Evolutionary conservation across 2,888 invertebrate species (phyloP).

Genomic region (Coelopa pilipes): DNA sequence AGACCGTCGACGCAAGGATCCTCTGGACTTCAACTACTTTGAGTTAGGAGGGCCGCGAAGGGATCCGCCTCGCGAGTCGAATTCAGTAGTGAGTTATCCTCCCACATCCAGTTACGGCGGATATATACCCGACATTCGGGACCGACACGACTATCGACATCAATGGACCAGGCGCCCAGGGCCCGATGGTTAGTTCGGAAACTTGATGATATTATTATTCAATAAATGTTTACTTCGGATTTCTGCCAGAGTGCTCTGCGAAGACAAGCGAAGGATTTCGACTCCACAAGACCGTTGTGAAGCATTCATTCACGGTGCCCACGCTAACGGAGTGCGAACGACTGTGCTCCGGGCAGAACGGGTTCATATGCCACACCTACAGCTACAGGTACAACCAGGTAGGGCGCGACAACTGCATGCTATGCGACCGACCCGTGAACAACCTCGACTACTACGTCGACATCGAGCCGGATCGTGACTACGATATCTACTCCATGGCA

Average conservation of each 20-base stretch:
- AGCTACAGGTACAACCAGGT: constrained; percentile 73
- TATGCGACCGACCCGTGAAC: constrained; percentile 78
- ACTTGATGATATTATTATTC: not conserved
- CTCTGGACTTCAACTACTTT: constrained; percentile 65
- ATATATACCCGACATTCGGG: constrained; percentile 50
- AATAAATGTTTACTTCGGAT: not conserved
- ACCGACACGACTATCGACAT: constrained; percentile 61
- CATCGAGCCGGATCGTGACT: constrained; percentile 77
- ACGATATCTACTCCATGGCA: constrained; percentile 82
- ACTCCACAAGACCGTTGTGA: constrained; percentile 75
- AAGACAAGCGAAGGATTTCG: constrained; percentile 81
- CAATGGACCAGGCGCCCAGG: constrained; percentile 67
- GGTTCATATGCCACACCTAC: constrained; percentile 80
- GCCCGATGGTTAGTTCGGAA: constrained; percentile 60
- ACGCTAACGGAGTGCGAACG: constrained; percentile 82
- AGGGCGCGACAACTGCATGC: constrained; percentile 77
- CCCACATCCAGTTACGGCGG: constrained; percentile 66
- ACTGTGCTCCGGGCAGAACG: constrained; percentile 77
- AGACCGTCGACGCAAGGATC: constrained; percentile 60
- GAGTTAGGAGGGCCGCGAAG: constrained; percentile 66
- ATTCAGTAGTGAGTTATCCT: constrained; percentile 68
- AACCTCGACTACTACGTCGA: constrained; percentile 80
- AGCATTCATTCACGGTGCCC: constrained; percentile 73
- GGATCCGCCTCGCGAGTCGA: constrained; percentile 56
- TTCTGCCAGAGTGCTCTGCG: constrained; percentile 77